Evolutionary conservation across 1,140 invertebrate genomes (phyloP), one percentile per base, ranked within the genome.

Genomic region (Wiebesia pumilae): DNA sequence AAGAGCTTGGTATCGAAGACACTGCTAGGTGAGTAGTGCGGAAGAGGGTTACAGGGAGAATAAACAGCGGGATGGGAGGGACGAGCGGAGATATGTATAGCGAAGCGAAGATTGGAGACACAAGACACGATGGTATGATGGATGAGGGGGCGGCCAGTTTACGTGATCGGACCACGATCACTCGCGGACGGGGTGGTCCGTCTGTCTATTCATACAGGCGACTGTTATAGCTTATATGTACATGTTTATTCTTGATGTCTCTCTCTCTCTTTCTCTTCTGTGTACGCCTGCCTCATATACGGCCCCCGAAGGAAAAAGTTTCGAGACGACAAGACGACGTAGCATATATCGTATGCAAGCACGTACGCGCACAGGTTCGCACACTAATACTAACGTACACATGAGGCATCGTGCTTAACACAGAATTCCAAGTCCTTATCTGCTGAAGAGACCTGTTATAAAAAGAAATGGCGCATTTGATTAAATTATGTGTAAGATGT

Each of bases 71-170:
- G 0, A n/a, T 24, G 65, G 2, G 73, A 33, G 73, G 12, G 16
- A 12, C 14, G 27, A 35, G 27, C 38, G 77, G 71, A 87, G 84
- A 87, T 87, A 88, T 87, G 43, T n/a, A 71, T 51, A 67, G 40
- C 24, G 65, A 75, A 43, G 47, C 21, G 62, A 14, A 62, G 78
- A 75, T 35, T 51, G 65, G 90, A 89, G 90, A 90, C 90, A 85
- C 83, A 85, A 89, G 88, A 86, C 62, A 90, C 89, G 90, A 90
- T 90, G 90, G 90, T 88, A 93, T 94, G 93, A 94, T 94, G 92
- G 93, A 94, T 94, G 92, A 94, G 92, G 89, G 91, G 91, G 93
- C 92, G 93, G 92, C 92, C 91, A 93, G 91, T 94, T 94, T 93
- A 93, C 90, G 92, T 93, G 93, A 93, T 92, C 91, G 91, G 83